Conservation (phyloP, 1,140 invertebrate species). For the Zaprionus taronus region DNA sequence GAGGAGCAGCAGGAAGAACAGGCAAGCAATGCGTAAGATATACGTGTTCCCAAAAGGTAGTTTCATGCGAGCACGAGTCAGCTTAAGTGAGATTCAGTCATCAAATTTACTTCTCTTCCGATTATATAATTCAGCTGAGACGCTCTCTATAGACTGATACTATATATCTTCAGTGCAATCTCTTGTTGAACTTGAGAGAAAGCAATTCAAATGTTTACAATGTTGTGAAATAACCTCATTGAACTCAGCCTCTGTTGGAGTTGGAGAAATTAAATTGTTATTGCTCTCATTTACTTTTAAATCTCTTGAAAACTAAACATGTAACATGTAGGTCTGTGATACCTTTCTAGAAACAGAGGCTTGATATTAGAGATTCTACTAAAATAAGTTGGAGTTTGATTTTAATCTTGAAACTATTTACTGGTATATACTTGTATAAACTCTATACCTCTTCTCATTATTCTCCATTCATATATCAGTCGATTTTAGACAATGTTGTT, state of each 20-base stretch:
- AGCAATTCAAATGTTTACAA: neutral
- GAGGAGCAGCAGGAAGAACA: slow-evolving; percentile 18
- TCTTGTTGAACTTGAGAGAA: neutral
- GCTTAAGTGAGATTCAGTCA: neutral
- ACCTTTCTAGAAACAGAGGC: neutral
- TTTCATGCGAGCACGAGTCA: slow-evolving; percentile 18
- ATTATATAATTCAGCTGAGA: neutral
- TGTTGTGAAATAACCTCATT: slow-evolving; percentile 1
- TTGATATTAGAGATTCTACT: neutral
- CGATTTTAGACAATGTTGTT: slow-evolving; percentile 12
- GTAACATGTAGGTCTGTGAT: neutral
- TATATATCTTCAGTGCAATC: neutral
- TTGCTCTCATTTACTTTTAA: too few relatives aligned
- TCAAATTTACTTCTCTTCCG: neutral
- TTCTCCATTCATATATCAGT: slow-evolving; percentile 11
- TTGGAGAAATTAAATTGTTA: slow-evolving; percentile 4
- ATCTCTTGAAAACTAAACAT: too few relatives aligned
- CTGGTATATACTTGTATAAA: neutral
- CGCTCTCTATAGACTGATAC: neutral
- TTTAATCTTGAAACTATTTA: slow-evolving; percentile 15
- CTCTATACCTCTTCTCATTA: slow-evolving; percentile 3
- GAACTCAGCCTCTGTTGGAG: slow-evolving; percentile 6
- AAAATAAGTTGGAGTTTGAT: too few relatives aligned
- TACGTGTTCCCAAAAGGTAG: slow-evolving; percentile 3
- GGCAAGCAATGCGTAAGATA: slow-evolving; percentile 19